These are phyloP conservation scores for Drosophila subsilvestris DNA, from an alignment of 2,888 invertebrate species.

Conservation along the genomic window DNA sequence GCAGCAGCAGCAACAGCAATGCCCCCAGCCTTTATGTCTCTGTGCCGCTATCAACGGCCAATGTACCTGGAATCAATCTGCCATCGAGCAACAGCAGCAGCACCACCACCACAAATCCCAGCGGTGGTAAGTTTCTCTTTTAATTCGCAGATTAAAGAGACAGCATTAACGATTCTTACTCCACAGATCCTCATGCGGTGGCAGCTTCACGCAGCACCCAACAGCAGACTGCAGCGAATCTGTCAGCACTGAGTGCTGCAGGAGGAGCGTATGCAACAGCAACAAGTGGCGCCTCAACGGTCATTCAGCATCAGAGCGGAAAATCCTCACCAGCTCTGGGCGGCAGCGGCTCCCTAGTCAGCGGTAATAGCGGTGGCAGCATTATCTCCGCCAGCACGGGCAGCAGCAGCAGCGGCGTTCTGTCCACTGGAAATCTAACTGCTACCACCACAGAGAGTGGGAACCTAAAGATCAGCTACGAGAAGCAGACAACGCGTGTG, in stretches of 20 bases:
- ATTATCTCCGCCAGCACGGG: constrained; percentile 26
- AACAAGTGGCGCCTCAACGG: constrained; percentile 53
- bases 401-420: neutral
- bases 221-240: constrained; percentile 32
- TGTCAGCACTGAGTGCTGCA: constrained; percentile 59
- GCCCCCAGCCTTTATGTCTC: constrained; percentile 87
- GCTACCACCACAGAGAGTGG: constrained; percentile 84
- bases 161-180: neutral
- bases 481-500: constrained; percentile 85
- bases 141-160: neutral
- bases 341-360: constrained; percentile 48
- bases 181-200: constrained; percentile 44
- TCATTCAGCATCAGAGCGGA: constrained; percentile 80
- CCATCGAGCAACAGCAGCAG: constrained; percentile 67
- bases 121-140: constrained; percentile 55
- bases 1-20: constrained; percentile 50
- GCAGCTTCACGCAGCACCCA: constrained; percentile 43
- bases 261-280: constrained; percentile 50
- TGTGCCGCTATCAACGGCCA: constrained; percentile 86
- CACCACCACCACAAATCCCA: constrained; percentile 19
- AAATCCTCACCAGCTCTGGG: constrained; percentile 78
- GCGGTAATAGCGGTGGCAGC: constrained; percentile 39
- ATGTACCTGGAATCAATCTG: constrained; percentile 84
- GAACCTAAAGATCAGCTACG: constrained; percentile 85
- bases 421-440: constrained; percentile 71